Percentiles rank a stretch among this genome's conserved stretches.
Conservation (phyloP, 2,888 invertebrate genomes). For the Anticlea derivata region DNA sequence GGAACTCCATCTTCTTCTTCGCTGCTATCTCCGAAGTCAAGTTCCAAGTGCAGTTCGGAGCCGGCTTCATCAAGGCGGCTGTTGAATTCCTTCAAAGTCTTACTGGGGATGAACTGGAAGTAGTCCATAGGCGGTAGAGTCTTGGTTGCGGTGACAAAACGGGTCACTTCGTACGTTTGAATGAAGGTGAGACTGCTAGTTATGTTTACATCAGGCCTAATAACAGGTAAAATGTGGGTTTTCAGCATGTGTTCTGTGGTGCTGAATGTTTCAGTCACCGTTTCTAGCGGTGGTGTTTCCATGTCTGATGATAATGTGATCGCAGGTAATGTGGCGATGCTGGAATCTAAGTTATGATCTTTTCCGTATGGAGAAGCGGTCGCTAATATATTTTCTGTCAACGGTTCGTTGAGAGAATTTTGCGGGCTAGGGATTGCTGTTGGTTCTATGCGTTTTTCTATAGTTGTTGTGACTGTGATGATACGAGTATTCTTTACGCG, state of each 20-base stretch:
- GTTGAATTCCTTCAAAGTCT: constrained; percentile 94
- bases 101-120: constrained; percentile 93
- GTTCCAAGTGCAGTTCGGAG: constrained; percentile 92
- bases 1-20: constrained; percentile 83
- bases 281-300: constrained; percentile 94
- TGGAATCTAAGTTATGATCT: constrained; percentile 88
- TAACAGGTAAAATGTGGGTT: constrained; percentile 94
- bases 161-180: constrained; percentile 94
- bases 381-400: constrained; percentile 94
- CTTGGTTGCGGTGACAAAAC: constrained; percentile 95
- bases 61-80: constrained; percentile 94
- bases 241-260: constrained; percentile 94
- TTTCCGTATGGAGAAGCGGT: constrained; percentile 90
- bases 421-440: constrained; percentile 80
- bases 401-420: constrained; percentile 88
- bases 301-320: constrained; percentile 89
- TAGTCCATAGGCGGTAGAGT: constrained; percentile 94
- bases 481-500: constrained; percentile 94
- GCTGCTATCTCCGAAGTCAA: constrained; percentile 93
- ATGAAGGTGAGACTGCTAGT: constrained; percentile 92
- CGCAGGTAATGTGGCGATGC: constrained; percentile 92
- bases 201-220: constrained; percentile 86
- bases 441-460: constrained; percentile 90
- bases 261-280: constrained; percentile 95
- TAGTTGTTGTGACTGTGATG: constrained; percentile 93